Evolutionary conservation across 1,140 invertebrate species (phyloP).

Genomic region (Zophobas morio): DNA sequence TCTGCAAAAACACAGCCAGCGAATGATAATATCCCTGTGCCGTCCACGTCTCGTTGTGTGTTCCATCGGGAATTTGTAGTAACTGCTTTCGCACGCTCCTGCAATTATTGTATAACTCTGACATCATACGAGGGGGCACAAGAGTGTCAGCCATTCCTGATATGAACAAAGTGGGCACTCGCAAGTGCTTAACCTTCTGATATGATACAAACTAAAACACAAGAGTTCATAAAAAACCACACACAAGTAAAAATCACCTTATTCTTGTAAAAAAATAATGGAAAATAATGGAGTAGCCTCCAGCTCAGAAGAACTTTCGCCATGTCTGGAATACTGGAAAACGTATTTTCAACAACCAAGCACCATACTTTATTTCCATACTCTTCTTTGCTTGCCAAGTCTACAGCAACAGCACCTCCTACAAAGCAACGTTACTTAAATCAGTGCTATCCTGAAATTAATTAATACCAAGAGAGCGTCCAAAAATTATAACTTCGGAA

Average conservation of each 20-base stretch:
- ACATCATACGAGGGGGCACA: conserved; percentile 91
- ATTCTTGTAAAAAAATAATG: conserved; percentile 86
- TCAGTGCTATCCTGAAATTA: neutral
- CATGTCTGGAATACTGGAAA: conserved; percentile 95
- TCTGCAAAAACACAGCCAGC: conserved; percentile 63
- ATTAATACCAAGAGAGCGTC: conserved; percentile 86
- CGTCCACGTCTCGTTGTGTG: conserved; percentile 92
- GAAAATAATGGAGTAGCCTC: conserved; percentile 80
- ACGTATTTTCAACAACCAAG: conserved; percentile 94
- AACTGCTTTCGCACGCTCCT: conserved; percentile 80
- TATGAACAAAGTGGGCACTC: conserved; percentile 83
- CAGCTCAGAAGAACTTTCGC: conserved; percentile 82
- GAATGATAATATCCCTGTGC: conserved; percentile 65
- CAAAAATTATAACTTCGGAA: conserved; percentile 92
- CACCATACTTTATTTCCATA: conserved; percentile 85
- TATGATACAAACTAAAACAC: conserved; percentile 80
- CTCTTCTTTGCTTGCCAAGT: conserved; percentile 82
- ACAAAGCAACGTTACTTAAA: conserved; percentile 44
- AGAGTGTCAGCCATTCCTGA: conserved; percentile 87
- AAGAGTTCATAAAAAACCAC: conserved; percentile 24
- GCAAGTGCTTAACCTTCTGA: conserved; percentile 78
- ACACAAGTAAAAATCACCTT: conserved; percentile 72
- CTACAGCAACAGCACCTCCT: conserved; percentile 74
- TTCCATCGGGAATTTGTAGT: conserved; percentile 80
- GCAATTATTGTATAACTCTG: conserved; percentile 80